phyloP scores from a whole-genome alignment of 2,113 vertebrate genomes.

The Sapajus apella region DNA sequence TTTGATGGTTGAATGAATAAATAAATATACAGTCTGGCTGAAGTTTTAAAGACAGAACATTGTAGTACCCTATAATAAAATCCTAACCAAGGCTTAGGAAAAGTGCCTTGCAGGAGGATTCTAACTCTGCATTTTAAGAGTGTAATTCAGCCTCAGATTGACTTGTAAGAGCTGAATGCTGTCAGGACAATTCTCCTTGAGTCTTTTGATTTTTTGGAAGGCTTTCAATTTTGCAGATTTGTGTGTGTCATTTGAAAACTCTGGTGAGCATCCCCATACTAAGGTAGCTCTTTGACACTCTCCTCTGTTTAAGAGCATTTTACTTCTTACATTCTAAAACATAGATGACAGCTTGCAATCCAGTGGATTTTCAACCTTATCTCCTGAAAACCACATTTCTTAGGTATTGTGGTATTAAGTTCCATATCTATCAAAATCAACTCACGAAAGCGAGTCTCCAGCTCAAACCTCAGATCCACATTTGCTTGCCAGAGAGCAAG shows the following conservation, averaged over 20 bases:
- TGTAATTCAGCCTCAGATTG: neutral
- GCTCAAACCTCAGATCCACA: neutral
- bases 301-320: constrained; percentile 39
- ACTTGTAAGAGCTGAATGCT: constrained; percentile 18
- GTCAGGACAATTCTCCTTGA: constrained; percentile 3
- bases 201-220: constrained; percentile 41
- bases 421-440: neutral
- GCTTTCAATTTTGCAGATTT: neutral
- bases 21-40: constrained; percentile 15
- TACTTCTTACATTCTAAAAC: constrained; percentile 16
- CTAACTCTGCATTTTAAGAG: neutral
- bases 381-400: constrained; percentile 47
- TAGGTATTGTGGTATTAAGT: constrained; percentile 16
- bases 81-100: neutral
- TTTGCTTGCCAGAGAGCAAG: constrained; percentile 54
- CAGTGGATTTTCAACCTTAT: constrained; percentile 55
- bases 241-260: constrained; percentile 43
- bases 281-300: constrained; percentile 1
- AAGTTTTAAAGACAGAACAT: constrained; percentile 45
- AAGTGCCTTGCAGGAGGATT: neutral
- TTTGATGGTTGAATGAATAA: constrained; percentile 56
- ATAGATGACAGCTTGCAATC: constrained; percentile 2
- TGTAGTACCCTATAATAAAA: neutral
- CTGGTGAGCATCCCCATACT: neutral
- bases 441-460: neutral